phyloP scores from a whole-genome alignment of 1,140 invertebrate genomes.

The Drosophila baimaii region DNA sequence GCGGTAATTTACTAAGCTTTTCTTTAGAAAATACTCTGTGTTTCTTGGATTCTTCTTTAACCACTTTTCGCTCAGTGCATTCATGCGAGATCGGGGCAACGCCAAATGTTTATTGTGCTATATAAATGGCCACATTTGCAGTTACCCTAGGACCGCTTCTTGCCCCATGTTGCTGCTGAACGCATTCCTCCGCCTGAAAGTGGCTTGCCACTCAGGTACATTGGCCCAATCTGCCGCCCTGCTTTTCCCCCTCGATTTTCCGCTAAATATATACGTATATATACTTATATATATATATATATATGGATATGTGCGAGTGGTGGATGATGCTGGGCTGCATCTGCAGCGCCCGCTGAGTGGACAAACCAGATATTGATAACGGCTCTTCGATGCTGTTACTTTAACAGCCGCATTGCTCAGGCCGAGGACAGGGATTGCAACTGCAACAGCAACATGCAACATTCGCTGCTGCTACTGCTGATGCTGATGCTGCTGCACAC shows the following conservation, averaged over 20 bases:
- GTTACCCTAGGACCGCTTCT: constrained; percentile 71
- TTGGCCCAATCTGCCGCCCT: constrained; percentile 80
- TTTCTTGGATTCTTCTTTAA: not conserved
- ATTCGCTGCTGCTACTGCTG: constrained; percentile 61
- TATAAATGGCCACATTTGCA: constrained; percentile 81
- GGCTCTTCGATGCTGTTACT: constrained; percentile 83
- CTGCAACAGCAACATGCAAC: constrained; percentile 67
- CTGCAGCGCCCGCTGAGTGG: constrained; percentile 73
- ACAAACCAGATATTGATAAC: constrained; percentile 84
- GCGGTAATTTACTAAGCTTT: no score
- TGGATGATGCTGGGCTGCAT: constrained; percentile 50
- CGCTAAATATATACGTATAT: constrained; percentile 22
- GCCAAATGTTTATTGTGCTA: constrained; percentile 82
- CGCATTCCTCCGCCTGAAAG: constrained; percentile 78
- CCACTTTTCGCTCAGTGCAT: constrained; percentile 39
- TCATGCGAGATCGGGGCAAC: constrained; percentile 67
- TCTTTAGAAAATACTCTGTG: not conserved
- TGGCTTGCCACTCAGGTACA: constrained; percentile 81
- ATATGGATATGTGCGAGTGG: constrained; percentile 40
- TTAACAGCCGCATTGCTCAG: constrained; percentile 72
- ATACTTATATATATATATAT: not conserved
- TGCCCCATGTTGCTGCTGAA: constrained; percentile 51
- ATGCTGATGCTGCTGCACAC: no score
- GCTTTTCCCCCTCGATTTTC: constrained; percentile 39
- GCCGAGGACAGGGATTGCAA: constrained; percentile 53